These are phyloP conservation scores for Strongylocentrotus purpuratus DNA, from an alignment of 35 echinoderm and acorn worm species.

Conservation along the genomic window DNA sequence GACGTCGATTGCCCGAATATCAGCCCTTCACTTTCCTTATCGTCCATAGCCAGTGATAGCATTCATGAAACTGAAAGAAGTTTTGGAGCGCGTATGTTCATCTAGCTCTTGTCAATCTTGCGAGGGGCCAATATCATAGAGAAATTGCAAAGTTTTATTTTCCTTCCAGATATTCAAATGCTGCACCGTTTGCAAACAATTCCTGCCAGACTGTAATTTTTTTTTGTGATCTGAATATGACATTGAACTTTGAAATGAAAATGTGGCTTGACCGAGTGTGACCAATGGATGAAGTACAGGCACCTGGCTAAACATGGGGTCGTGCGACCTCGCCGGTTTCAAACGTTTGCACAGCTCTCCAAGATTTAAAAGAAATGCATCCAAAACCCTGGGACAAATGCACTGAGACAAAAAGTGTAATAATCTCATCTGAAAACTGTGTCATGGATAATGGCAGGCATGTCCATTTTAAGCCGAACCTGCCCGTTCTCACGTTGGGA, in stretches of 20 bases:
- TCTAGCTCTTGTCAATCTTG: no score
- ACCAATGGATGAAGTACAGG: not conserved
- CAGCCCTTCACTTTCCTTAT: no score
- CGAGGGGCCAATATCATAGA: no score
- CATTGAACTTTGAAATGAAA: not conserved
- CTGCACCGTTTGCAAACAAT: not conserved
- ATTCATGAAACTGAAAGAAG: no score
- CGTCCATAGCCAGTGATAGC: no score
- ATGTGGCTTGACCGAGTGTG: not conserved
- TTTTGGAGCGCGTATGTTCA: no score
- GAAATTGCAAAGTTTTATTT: not conserved
- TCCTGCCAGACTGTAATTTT: not conserved
- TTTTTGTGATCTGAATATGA: not conserved
- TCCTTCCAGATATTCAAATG: not conserved
- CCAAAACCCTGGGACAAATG: not conserved
- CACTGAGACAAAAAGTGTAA: conserved; percentile 18
- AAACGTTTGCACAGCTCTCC: conserved; percentile 1
- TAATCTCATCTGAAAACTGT: conserved; percentile 18
- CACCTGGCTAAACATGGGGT: not conserved
- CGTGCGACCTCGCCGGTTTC: not conserved
- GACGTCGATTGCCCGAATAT: no score
- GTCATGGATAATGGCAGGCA: not conserved
- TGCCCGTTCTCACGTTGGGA: not conserved
- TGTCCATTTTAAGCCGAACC: conserved; percentile 1
- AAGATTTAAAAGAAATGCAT: conserved; percentile 19